These are phyloP conservation scores for Leucophora obtusa DNA, from an alignment of 2,888 invertebrate genomes.

Conservation along the genomic window DNA sequence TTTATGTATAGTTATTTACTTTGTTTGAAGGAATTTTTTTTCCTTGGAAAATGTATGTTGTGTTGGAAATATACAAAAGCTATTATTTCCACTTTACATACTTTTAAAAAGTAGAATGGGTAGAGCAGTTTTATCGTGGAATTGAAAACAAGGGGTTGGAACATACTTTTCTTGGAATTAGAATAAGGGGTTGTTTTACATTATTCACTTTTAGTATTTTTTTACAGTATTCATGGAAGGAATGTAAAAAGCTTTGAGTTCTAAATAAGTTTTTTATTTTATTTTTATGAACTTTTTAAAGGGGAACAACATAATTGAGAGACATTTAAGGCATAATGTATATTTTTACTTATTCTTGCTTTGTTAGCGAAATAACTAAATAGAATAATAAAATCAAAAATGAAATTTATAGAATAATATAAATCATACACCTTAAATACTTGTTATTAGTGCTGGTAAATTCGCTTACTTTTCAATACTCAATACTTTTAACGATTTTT, in stretches of 20 bases:
- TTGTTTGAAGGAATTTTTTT: constrained; percentile 13
- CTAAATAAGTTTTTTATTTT: not conserved
- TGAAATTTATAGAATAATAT: no score
- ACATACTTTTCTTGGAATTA: constrained; percentile 1
- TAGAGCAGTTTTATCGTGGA: not conserved
- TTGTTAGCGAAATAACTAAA: no score
- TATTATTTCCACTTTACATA: constrained; percentile 28
- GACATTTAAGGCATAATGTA: no score
- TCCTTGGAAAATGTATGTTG: constrained; percentile 31
- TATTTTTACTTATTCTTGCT: no score
- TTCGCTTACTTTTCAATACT: no score
- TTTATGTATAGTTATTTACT: constrained; percentile 39
- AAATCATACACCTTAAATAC: no score
- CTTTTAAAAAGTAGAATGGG: constrained; percentile 1
- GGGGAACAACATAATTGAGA: no score
- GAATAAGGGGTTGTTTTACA: not conserved
- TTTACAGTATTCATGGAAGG: not conserved
- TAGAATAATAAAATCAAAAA: no score
- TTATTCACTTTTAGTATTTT: not conserved
- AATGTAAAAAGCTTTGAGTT: constrained; percentile 2
- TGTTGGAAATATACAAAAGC: constrained; percentile 15
- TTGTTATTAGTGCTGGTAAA: no score
- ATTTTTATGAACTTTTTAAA: no score
- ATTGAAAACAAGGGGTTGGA: not conserved
- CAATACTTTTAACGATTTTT: no score